Conservation (phyloP, 2,113 vertebrate genomes). For the Erythrolamprus reginae region DNA sequence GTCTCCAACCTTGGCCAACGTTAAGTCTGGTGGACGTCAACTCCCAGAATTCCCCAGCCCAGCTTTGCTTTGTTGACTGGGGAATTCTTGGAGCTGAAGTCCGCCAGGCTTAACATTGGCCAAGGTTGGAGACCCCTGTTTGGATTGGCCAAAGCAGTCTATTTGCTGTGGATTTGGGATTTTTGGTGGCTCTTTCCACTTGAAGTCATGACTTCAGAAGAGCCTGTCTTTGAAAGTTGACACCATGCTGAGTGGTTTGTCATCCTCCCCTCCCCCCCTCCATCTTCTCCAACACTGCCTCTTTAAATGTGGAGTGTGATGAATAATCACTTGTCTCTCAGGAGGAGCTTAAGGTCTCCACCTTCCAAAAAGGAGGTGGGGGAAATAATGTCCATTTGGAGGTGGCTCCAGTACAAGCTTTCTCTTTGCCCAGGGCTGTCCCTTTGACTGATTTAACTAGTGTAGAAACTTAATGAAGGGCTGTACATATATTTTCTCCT, state of each 20-base stretch:
- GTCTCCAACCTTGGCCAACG: no score
- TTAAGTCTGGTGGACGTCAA: no score
- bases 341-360: conserved; percentile 1
- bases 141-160: neutral
- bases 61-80: no score
- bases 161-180: neutral
- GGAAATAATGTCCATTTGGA: neutral
- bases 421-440: neutral
- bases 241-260: neutral
- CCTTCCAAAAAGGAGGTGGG: neutral
- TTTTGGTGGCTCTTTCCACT: neutral
- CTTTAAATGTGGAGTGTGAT: conserved; percentile 32
- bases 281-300: neutral
- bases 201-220: neutral
- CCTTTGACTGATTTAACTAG: neutral
- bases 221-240: conserved; percentile 35
- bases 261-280: neutral
- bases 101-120: no score
- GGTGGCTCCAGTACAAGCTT: neutral
- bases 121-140: no score
- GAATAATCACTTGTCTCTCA: neutral
- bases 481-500: neutral
- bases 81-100: no score
- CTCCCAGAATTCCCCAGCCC: no score
- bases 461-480: neutral